phyloP scores from a whole-genome alignment of 53 echinoderm and acorn worm species.

The Henricia sp. region DNA sequence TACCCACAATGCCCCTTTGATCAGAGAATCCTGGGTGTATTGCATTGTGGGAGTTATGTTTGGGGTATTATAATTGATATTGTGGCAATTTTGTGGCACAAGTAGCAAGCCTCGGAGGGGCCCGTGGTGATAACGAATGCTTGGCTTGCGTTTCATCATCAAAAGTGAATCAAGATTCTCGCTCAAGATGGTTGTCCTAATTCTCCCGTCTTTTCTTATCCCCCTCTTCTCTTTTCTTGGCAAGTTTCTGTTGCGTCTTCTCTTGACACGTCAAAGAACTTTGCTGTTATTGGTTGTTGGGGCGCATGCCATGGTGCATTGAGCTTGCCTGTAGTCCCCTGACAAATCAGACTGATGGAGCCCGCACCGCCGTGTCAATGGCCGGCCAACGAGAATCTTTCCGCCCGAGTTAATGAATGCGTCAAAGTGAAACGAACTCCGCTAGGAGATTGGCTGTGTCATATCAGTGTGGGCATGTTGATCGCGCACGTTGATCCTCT shows the following conservation, averaged over 20 bases:
- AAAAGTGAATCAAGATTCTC: conserved; percentile 2
- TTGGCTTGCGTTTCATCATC: conserved; percentile 37
- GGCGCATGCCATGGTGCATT: conserved; percentile 41
- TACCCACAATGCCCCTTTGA: conserved; percentile 60
- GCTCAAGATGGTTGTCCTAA: conserved; percentile 26
- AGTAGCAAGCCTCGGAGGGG: conserved; percentile 4
- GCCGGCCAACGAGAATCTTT: conserved; percentile 52
- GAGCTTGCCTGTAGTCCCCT: conserved; percentile 57
- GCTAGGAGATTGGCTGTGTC: conserved; percentile 54
- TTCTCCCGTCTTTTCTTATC: conserved; percentile 36
- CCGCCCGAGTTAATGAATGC: conserved; percentile 61
- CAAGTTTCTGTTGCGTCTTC: conserved; percentile 58
- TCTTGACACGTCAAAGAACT: conserved; percentile 62
- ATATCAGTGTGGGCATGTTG: conserved; percentile 62
- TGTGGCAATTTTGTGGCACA: conserved; percentile 22
- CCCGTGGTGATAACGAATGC: conserved; percentile 28
- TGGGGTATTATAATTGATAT: conserved; percentile 12
- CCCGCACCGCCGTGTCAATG: conserved; percentile 45
- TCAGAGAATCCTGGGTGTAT: conserved; percentile 51
- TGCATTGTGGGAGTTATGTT: conserved; percentile 58
- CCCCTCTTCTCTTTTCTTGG: conserved; percentile 31
- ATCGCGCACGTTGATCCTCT: conserved; percentile 39
- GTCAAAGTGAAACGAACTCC: conserved; percentile 60
- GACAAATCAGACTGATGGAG: conserved; percentile 72
- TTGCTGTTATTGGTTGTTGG: conserved; percentile 54